Evolutionary conservation across 1,140 invertebrate genomes (phyloP).

Genomic region (Halotydeus destructor): DNA sequence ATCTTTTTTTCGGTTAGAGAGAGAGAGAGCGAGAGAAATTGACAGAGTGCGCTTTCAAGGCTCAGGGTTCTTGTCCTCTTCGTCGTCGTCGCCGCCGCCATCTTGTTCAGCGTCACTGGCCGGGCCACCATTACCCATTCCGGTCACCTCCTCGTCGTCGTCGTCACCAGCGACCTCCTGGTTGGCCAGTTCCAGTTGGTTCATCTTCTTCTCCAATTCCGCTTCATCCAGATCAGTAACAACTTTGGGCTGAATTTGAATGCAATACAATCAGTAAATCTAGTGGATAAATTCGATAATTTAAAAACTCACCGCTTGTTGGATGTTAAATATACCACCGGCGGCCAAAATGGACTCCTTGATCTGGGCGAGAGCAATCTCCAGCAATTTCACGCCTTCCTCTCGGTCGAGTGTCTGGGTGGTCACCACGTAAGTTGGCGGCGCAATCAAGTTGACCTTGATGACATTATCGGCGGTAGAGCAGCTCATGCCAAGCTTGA

Average conservation of each 20-base stretch:
- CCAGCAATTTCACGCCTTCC: constrained; percentile 69
- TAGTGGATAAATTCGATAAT: constrained; percentile 5
- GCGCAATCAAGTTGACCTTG: constrained; percentile 96
- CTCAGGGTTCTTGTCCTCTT: not conserved
- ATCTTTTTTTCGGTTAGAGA: too few species aligned
- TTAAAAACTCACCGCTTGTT: constrained; percentile 60
- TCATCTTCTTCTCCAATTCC: constrained; percentile 76
- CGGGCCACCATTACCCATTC: constrained; percentile 7
- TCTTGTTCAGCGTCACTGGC: not conserved
- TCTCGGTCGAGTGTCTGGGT: constrained; percentile 88
- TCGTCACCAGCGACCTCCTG: constrained; percentile 56
- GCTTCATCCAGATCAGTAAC: constrained; percentile 94
- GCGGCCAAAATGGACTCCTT: constrained; percentile 54
- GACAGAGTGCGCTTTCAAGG: too few species aligned
- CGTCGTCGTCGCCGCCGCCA: not conserved
- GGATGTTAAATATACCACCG: constrained; percentile 79
- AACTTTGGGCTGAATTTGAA: constrained; percentile 60
- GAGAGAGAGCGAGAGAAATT: too few species aligned
- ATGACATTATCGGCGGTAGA: constrained; percentile 85
- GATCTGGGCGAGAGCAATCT: constrained; percentile 70
- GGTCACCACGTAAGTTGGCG: constrained; percentile 94
- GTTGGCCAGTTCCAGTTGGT: constrained; percentile 77
- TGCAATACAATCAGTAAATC: constrained; percentile 17
- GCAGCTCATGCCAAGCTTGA: constrained; percentile 71
- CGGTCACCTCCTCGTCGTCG: constrained; percentile 60